A percentile compares a stretch with the other conserved stretches of the same genome.
These are phyloP conservation scores for Plebejus argus DNA, from an alignment of 2,888 invertebrate genomes.

Conservation along the genomic window DNA sequence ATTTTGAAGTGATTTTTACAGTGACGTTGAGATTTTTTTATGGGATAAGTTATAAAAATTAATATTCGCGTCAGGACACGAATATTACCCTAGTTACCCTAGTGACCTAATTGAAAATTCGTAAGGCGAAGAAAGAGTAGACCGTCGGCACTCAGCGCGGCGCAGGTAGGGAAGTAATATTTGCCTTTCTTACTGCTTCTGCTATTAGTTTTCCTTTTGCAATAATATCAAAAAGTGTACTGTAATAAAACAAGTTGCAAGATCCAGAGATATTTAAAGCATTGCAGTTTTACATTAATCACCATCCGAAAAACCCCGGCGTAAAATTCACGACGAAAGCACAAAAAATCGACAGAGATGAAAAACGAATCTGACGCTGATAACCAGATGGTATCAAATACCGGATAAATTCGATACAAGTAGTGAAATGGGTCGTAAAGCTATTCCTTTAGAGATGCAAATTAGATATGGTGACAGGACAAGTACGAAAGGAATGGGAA, in stretches of 20 bases:
- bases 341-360: slow-evolving; percentile 20
- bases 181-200: too few species aligned
- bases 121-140: too few species aligned
- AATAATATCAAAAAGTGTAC: not conserved
- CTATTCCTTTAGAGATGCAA: slow-evolving; percentile 29
- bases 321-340: not conserved
- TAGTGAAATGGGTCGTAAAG: slow-evolving; percentile 30
- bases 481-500: slow-evolving; percentile 22
- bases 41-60: too few species aligned
- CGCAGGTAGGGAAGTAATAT: too few species aligned
- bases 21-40: too few species aligned
- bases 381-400: slow-evolving; percentile 27
- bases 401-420: slow-evolving; percentile 24
- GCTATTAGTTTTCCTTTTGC: too few species aligned
- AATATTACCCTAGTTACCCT: too few species aligned
- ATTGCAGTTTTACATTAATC: slow-evolving; percentile 2
- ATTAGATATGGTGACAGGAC: slow-evolving; percentile 19
- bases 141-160: too few species aligned
- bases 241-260: not conserved
- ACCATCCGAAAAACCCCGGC: not conserved
- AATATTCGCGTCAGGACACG: too few species aligned
- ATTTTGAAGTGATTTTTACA: too few species aligned
- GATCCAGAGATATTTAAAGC: not conserved
- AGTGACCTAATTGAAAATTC: too few species aligned
- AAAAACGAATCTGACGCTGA: slow-evolving; percentile 20